Base-by-base conservation (phyloP, 2,797 vertebrate species). In the Hirundo rustica region DNA sequence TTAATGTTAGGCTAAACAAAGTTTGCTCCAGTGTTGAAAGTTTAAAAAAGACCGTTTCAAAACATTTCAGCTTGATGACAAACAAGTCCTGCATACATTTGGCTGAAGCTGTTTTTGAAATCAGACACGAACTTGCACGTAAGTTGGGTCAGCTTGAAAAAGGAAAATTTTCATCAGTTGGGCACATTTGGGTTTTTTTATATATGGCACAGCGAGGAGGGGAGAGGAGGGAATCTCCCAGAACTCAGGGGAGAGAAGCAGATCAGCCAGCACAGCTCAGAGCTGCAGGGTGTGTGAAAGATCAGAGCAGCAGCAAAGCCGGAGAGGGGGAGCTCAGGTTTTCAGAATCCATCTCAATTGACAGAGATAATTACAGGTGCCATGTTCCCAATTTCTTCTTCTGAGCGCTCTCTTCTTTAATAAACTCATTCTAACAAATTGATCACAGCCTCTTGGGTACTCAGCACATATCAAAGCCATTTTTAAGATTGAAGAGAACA, bases 401-500 rank as follows among this genome's bases (percentile, higher is more conserved):
- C 79, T 7, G 42, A 85, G 92, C 86, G 70, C 79, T 93, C 73
- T 86, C 64, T 66, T 80, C 85, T 86, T 93, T 95, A 95, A 94
- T 94, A 88, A 95, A 95, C 58, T 86, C 65, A 61, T 95, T 86
- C 76, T 95, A 88, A 84, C 79, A 93, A 95, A 94, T 78, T 93
- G 88, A 90, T 93, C 92, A 79, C 66, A 95, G 82, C 62, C 82
- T 78, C 83, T 88, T 54, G 0, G 15, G 62, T 81, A 50, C 73
- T 88, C 73, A 86, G 93, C 80, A 86, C 66, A 53, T 55, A 90
- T 79, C 85, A 95, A 85, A 94, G 68, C 66, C 86, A 80, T 89
- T 92, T 94, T 85, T 88, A 88, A 91, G 78, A 89, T 9, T 89
- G 84, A 92, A 92, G 50, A 72, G 72, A 96, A 88, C 68, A 85